Conservation (phyloP, 30 jellyfish, hydroid and myxozoan genomes). For the Hydra vulgaris region DNA sequence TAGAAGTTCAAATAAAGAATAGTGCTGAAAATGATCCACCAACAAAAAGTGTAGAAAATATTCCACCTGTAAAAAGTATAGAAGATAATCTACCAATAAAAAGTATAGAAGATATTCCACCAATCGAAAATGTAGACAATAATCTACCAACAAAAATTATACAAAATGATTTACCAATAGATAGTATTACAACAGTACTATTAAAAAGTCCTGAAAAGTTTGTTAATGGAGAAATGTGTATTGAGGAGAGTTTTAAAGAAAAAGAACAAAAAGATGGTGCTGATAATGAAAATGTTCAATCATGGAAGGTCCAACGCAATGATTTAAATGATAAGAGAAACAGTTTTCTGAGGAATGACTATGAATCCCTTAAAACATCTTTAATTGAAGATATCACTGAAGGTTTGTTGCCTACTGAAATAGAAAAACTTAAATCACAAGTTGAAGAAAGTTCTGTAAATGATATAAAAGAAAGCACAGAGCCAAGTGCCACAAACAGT, state of each 20-base stretch:
- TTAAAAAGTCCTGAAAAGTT: background rate
- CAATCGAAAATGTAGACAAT: no score
- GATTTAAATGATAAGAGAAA: background rate
- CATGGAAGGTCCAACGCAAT: background rate
- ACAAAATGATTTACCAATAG: no score
- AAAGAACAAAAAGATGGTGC: no score
- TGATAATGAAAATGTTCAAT: no score
- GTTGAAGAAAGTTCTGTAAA: background rate
- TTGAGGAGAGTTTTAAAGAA: no score
- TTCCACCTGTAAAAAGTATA: no score
- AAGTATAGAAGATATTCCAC: no score
- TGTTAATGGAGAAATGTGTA: background rate
- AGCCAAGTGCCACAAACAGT: background rate
- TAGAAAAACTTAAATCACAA: background rate
- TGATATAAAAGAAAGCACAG: background rate
- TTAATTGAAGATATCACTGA: background rate
- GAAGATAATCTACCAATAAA: no score
- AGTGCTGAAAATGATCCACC: background rate
- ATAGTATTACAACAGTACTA: no score
- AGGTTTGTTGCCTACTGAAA: background rate
- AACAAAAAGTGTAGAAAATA: no score
- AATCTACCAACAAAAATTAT: no score
- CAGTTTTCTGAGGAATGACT: background rate
- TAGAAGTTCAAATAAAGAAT: background rate
- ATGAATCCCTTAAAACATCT: background rate